Base-by-base conservation (phyloP, 2,113 vertebrate genomes). In the Delphinus delphis region DNA sequence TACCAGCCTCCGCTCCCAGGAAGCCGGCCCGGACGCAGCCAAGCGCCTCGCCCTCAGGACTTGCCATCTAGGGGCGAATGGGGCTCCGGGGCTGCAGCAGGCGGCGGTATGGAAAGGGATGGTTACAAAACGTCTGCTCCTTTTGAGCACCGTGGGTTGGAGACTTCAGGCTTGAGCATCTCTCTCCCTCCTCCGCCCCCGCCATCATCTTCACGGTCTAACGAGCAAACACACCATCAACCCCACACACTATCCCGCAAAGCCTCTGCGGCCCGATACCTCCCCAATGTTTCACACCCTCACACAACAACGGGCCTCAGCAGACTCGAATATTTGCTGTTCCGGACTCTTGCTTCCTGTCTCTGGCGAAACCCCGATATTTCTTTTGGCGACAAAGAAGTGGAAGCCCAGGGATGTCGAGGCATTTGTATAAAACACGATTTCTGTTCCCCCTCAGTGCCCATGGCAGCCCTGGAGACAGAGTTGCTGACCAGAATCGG, bases 251-350 rank as follows among this genome's bases (percentile, higher is more conserved):
- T 53, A 38, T 23, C 36, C 68, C 60, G 31, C 79, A 38, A 41
- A 93, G 85, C 63, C 53, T 53, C 33, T 6, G 38, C 44, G 44
- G 89, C 82, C 67, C 23, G 17, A n/a, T 83, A 33, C 89, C 81
- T 1, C 90, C 86, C 91, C 13, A 15, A 60, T 21, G 95, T 97
- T 95, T 96, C 96, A 94, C 97, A 77, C 95, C 76, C 91, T 95
- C 93, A 76, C 95, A 93, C 80, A 89, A 90, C 97, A 97, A 97
- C 95, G 81, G 86, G 84, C 93, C 92, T 90, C 89, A 7, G 77
- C 95, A 85, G 71, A 95, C 80, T 68, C 11, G 18, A 33, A 47
- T 55, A 89, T 94, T 89, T 4, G 90, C 80, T 87, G 74, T 79
- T 83, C 85, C 80, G 17, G 23, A 62, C 83, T 87, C 79, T 68